Conservation (phyloP, 2,797 vertebrate genomes). For the Falco rusticolus region DNA sequence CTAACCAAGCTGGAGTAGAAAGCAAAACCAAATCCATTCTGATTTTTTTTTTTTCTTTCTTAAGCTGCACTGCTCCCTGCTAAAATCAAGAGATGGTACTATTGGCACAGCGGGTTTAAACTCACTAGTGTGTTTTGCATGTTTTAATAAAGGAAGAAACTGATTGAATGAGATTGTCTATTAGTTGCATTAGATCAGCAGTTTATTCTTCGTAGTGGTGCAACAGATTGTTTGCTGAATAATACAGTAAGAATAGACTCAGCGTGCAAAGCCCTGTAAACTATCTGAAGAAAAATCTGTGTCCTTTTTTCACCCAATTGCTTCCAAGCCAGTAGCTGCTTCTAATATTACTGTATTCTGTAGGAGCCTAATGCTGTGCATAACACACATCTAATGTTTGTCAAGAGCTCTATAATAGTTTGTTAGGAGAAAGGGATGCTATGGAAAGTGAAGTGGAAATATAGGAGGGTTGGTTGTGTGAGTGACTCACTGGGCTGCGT, state of each 20-base stretch:
- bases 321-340: conserved; percentile 57
- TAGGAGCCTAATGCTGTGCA: neutral
- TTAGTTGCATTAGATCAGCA: conserved; percentile 40
- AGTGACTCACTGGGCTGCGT: neutral
- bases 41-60: neutral
- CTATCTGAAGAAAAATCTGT: neutral
- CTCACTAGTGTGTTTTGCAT: conserved; percentile 18
- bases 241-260: conserved; percentile 13
- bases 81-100: conserved; percentile 59
- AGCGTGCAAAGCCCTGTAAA: neutral
- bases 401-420: neutral
- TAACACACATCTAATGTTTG: neutral
- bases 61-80: conserved; percentile 50
- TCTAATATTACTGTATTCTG: conserved; percentile 23
- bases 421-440: neutral
- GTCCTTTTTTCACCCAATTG: neutral
- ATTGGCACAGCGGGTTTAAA: conserved; percentile 45
- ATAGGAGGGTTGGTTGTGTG: neutral
- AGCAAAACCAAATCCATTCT: conserved; percentile 32
- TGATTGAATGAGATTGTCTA: conserved; percentile 37
- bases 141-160: conserved; percentile 58
- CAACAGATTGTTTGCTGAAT: conserved; percentile 7
- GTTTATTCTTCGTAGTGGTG: conserved; percentile 34
- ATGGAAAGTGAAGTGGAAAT: neutral
- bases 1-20: conserved; percentile 7